A percentile compares a stretch with the other conserved stretches of the same genome.
These are phyloP conservation scores for Meteorus cinctellus DNA, from an alignment of 2,888 invertebrate species.

Conservation along the genomic window DNA sequence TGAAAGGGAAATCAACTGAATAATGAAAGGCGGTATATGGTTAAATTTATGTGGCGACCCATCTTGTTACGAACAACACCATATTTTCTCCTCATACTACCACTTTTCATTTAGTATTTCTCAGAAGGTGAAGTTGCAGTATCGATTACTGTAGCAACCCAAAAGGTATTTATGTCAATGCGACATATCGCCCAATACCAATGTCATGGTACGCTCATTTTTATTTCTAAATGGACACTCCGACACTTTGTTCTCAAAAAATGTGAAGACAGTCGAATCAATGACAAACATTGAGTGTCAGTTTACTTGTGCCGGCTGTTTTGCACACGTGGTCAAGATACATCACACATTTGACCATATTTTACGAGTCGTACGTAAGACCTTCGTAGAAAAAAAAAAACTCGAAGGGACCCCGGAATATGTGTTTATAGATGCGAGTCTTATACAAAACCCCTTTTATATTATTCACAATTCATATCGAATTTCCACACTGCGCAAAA, in stretches of 20 bases:
- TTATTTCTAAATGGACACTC: conserved; percentile 7
- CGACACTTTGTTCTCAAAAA: conserved; percentile 25
- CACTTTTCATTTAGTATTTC: conserved; percentile 15
- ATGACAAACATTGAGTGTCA: conserved; percentile 22
- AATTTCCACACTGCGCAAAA: background rate
- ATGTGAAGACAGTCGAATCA: conserved; percentile 36
- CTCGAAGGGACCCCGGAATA: conserved; percentile 11
- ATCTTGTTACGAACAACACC: background rate
- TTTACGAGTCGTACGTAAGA: conserved; percentile 20
- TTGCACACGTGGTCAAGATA: conserved; percentile 48
- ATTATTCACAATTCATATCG: background rate
- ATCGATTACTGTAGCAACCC: conserved; percentile 49
- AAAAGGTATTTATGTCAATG: background rate
- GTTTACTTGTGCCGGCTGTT: conserved; percentile 41
- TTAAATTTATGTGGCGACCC: conserved; percentile 8
- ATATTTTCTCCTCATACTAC: background rate
- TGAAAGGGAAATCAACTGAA: background rate
- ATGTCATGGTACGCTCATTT: background rate
- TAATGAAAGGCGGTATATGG: conserved; percentile 12
- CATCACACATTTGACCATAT: conserved; percentile 41
- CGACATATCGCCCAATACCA: conserved; percentile 27
- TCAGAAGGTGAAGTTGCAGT: conserved; percentile 52
- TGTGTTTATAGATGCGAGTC: background rate
- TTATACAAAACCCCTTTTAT: background rate
- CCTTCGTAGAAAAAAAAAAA: conserved; percentile 51